Conservation (phyloP, 2,888 invertebrate species). For the Caenorhabditis doughertyi region DNA sequence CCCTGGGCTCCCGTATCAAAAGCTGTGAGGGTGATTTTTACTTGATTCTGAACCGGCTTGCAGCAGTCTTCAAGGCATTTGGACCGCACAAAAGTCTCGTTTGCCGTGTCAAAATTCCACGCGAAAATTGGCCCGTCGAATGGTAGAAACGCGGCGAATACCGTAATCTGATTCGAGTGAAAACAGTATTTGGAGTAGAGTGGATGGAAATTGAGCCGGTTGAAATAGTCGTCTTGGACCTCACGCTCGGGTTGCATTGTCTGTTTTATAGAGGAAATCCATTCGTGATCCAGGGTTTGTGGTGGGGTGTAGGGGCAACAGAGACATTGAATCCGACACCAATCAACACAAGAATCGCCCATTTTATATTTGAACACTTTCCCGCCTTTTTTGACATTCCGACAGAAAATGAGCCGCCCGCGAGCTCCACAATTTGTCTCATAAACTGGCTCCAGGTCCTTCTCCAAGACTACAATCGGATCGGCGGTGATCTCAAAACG, state of each 20-base stretch:
- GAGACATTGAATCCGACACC: conserved; percentile 4
- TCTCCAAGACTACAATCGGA: neutral
- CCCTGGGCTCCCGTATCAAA: conserved; percentile 4
- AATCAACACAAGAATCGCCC: neutral
- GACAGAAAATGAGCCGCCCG: neutral
- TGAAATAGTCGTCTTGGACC: neutral
- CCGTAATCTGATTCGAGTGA: neutral
- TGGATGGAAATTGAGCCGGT: neutral
- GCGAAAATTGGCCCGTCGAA: neutral
- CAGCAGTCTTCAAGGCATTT: neutral
- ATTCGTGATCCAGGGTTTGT: neutral
- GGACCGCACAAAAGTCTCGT: neutral
- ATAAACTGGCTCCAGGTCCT: neutral
- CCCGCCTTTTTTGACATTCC: neutral
- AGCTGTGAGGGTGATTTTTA: neutral
- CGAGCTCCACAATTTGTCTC: neutral
- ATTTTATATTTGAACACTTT: conserved; percentile 6
- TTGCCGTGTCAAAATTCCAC: neutral
- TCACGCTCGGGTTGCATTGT: neutral
- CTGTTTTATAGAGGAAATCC: neutral
- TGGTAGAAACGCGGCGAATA: neutral
- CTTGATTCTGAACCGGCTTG: neutral
- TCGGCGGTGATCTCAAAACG: neutral
- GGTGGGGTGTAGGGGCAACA: neutral
- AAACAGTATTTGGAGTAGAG: conserved; percentile 8